Evolutionary conservation across 2,797 vertebrate genomes (phyloP).

Genomic region (Onychomys arenicola): DNA sequence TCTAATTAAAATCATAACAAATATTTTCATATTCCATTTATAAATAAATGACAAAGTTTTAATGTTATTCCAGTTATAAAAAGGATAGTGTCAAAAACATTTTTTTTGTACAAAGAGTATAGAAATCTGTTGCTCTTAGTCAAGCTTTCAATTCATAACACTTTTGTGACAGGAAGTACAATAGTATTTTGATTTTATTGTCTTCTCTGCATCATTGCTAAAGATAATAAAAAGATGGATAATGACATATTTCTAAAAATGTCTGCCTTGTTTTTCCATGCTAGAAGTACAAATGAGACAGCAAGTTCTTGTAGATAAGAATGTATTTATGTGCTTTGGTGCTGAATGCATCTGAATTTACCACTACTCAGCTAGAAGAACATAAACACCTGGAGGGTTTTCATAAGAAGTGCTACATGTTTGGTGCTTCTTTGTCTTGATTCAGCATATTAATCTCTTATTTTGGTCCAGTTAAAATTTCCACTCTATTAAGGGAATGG

Average conservation of each 20-base stretch:
- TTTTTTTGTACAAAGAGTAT: constrained; percentile 47
- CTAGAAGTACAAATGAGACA: constrained; percentile 22
- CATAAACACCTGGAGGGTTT: background rate
- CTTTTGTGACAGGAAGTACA: constrained; percentile 40
- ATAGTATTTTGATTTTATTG: constrained; percentile 56
- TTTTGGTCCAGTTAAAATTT: constrained; percentile 59
- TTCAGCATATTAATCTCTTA: constrained; percentile 34
- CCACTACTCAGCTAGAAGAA: background rate
- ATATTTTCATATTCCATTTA: background rate
- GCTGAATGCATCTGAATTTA: background rate
- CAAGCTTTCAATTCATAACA: constrained; percentile 25
- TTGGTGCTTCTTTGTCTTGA: constrained; percentile 22
- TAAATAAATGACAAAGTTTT: constrained; percentile 56
- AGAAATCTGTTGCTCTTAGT: constrained; percentile 53
- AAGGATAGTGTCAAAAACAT: constrained; percentile 23
- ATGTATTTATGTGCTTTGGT: background rate
- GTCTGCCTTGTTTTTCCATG: constrained; percentile 33
- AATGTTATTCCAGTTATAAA: constrained; percentile 57
- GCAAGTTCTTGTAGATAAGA: constrained; percentile 10
- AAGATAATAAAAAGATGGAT: constrained; percentile 12
- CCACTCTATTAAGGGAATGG: constrained; percentile 21
- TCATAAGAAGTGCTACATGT: background rate
- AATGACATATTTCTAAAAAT: constrained; percentile 31
- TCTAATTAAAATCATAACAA: background rate
- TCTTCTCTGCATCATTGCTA: constrained; percentile 16